Evolutionary conservation across 2,888 invertebrate genomes (phyloP), one percentile per base, ranked within the genome.

Genomic region (Entomobrya proxima): DNA sequence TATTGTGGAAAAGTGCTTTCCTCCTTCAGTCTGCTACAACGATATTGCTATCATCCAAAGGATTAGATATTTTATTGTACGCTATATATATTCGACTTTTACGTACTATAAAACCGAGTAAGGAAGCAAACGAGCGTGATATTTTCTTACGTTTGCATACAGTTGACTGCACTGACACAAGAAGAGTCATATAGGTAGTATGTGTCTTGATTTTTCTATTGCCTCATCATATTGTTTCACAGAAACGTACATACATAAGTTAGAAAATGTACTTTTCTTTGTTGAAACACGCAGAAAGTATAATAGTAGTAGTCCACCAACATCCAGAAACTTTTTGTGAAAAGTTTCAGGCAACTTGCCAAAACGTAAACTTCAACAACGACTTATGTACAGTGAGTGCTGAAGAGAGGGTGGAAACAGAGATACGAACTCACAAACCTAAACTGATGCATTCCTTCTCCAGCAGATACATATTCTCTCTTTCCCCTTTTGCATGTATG

Each of bases 281-380:
- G n/a, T n/a, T n/a, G n/a, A 24, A 5, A 55, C 21, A 75, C 15
- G 61, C 55, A 37, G 30, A 40, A 64, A 47, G 74, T n/a, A n/a
- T n/a, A n/a, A n/a, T n/a, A n/a, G 76, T 74, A 85, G 55, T 40
- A 74, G 47, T 50, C 18, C 44, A 35, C 69, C 69, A 44, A 13
- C 40, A 40, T 37, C 21, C 35, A 55, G 44, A 58, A 82, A 83
- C 64, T 52, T 35, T 69, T 85, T 79, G 76, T 78, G 77, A 69
- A 78, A 74, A 82, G 72, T 88, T 87, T 77, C 87, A 85, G 88
- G 88, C 88, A 74, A 47, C 72, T 86, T 87, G 88, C 88, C 88
- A 88, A 85, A 72, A 58, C 79, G 74, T 79, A 74, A 79, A 85
- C 85, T 85, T 85, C 79, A 85, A 85, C 85, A 77, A 74, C 74